Evolutionary conservation across 2,888 invertebrate species (phyloP).

Genomic region (Drosophila flavopinicola): DNA sequence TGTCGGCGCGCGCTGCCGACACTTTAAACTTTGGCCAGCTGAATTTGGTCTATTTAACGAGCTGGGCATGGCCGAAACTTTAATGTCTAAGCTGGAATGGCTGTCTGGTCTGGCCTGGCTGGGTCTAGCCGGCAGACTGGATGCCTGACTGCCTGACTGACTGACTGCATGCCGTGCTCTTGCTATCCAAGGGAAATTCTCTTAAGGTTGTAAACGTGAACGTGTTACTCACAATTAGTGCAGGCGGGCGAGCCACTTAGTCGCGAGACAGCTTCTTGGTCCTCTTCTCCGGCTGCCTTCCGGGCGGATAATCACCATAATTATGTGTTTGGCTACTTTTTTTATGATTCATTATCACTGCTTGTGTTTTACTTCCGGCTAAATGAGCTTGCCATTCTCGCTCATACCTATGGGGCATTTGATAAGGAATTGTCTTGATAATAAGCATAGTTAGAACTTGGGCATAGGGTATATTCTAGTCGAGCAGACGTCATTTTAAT

Average conservation of each 20-base stretch:
- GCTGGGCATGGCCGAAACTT: conserved; percentile 62
- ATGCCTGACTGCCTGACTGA: conserved; percentile 49
- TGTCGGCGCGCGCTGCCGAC: conserved; percentile 54
- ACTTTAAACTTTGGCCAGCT: conserved; percentile 73
- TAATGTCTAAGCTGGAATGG: conserved; percentile 73
- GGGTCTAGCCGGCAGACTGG: conserved; percentile 64
- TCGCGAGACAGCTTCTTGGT: conserved; percentile 34
- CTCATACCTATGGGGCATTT: too few species aligned
- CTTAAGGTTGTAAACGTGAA: conserved; percentile 77
- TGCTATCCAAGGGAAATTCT: conserved; percentile 66
- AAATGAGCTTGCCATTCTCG: conserved; percentile 1
- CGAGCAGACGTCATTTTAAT: too few species aligned
- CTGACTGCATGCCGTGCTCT: conserved; percentile 35
- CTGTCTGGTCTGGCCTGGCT: conserved; percentile 32
- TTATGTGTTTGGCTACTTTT: conserved; percentile 67
- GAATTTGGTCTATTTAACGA: conserved; percentile 74
- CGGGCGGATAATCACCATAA: conserved; percentile 59
- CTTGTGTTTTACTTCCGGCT: neutral
- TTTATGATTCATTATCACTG: conserved; percentile 60
- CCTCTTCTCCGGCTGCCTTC: neutral
- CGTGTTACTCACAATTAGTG: conserved; percentile 79
- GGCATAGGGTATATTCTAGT: too few species aligned
- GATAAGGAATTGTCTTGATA: too few species aligned
- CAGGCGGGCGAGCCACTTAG: conserved; percentile 65
- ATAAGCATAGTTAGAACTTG: too few species aligned